These are phyloP conservation scores for Drosophila watanabei DNA, from an alignment of 1,140 invertebrate species.

Conservation along the genomic window DNA sequence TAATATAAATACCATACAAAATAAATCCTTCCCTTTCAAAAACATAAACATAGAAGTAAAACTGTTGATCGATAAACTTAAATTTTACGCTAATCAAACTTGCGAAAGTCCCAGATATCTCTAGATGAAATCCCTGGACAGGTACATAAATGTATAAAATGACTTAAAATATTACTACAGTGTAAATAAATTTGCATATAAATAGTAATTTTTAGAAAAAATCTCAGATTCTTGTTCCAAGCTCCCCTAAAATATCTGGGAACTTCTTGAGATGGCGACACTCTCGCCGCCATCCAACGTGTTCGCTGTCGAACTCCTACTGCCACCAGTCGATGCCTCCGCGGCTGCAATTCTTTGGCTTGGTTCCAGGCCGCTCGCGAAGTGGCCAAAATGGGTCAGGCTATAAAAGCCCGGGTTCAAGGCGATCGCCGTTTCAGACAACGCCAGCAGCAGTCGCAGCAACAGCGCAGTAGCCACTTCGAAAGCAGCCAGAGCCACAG, in stretches of 20 bases:
- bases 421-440: slow-evolving; percentile 86
- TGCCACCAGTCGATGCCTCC: background rate
- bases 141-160: background rate
- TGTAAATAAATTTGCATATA: no score
- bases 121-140: no score
- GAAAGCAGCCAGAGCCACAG: slow-evolving; percentile 3
- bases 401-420: slow-evolving; percentile 87
- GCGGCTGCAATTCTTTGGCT: slow-evolving; percentile 68
- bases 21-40: no score
- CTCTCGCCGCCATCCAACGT: slow-evolving; percentile 31
- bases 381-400: slow-evolving; percentile 86
- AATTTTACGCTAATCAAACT: no score
- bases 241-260: background rate
- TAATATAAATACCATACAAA: background rate
- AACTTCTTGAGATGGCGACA: background rate
- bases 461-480: slow-evolving; percentile 15
- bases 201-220: background rate
- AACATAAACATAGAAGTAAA: no score
- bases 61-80: no score
- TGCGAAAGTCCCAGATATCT: background rate
- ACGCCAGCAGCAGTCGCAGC: slow-evolving; percentile 53
- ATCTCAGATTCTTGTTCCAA: rapidly evolving
- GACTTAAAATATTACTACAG: no score
- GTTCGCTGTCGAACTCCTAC: slow-evolving; percentile 30
- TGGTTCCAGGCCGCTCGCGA: slow-evolving; percentile 47